Evolutionary conservation across 2,113 vertebrate species (phyloP), one percentile per base, ranked within the genome.

Genomic region (Salvator merianae): DNA sequence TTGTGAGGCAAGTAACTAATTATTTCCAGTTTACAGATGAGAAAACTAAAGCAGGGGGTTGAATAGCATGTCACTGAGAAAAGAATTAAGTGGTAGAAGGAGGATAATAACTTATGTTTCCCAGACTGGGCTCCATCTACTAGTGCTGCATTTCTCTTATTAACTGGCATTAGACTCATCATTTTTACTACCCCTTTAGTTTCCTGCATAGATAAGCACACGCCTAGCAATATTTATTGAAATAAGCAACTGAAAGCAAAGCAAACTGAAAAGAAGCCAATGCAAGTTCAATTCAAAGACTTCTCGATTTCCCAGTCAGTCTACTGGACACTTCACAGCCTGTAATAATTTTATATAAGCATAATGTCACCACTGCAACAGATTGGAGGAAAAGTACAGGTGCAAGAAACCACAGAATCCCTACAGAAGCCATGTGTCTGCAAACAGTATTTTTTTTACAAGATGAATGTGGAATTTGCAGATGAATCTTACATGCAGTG

Each of bases 221-320:
- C 26, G 69, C 78, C 70, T 2, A 88, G 70, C 59, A 87, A 22
- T 22, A 72, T 79, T 79, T 59, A 28, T 66, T 79, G 73, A 34
- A 38, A 32, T 34, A 87, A 86, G 53, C 81, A 87, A 86, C 75
- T 28, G 30, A 69, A 83, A 66, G 70, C 55, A 3, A 88, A 84
- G 5, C 0, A 32, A 30, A 74, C 53, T 12, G 2, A 28, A 86
- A 84, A 86, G 36, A 0, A 82, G 2, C 7, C 71, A 10, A 8
- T 69, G 0, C 55, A 63, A 28, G 69, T 26, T 7, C 3, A 7
- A 34, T 3, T 9, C 5, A 50, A 10, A 59, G 76, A 20, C 22
- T 62, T 76, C 73, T 69, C 63, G 36, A 55, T 82, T 59, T 24
- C 34, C 40, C 73, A 53, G 50, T 10, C 24, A 72, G 43, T 36